Evolutionary conservation across 2,888 invertebrate genomes (phyloP).

Genomic region (Lepidochrysops patricia): DNA sequence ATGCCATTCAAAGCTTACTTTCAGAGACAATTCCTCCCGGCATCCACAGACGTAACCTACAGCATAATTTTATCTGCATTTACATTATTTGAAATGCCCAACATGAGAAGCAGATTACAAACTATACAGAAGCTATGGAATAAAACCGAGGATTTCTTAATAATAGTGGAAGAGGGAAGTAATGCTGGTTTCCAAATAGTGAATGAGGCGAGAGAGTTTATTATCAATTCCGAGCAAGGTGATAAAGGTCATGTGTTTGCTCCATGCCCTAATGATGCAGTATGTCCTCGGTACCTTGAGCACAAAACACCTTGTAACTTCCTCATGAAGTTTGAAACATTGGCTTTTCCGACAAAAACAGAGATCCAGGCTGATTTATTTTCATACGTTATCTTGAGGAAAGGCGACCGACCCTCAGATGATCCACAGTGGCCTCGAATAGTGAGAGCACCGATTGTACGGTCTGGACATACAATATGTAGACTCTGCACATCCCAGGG

Average conservation of each 20-base stretch:
- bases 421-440: slow-evolving; percentile 85
- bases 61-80: slow-evolving; percentile 88
- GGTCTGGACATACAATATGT: slow-evolving; percentile 84
- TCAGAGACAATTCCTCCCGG: slow-evolving; percentile 88
- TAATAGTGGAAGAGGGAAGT: slow-evolving; percentile 89
- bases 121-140: slow-evolving; percentile 87
- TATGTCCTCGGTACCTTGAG: slow-evolving; percentile 82
- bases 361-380: slow-evolving; percentile 75
- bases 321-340: slow-evolving; percentile 74
- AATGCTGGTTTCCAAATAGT: slow-evolving; percentile 86
- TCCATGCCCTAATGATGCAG: slow-evolving; percentile 89
- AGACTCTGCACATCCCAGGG: slow-evolving; percentile 84
- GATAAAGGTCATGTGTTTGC: slow-evolving; percentile 79
- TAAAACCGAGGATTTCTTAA: slow-evolving; percentile 86
- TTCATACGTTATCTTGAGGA: slow-evolving; percentile 87
- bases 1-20: slow-evolving; percentile 76
- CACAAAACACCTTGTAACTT: slow-evolving; percentile 87
- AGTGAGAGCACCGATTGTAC: slow-evolving; percentile 79
- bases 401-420: slow-evolving; percentile 74
- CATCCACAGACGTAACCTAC: slow-evolving; percentile 75
- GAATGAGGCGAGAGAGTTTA: slow-evolving; percentile 88
- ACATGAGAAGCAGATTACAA: slow-evolving; percentile 77
- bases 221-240: slow-evolving; percentile 73
- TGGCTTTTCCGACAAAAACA: slow-evolving; percentile 63
- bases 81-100: slow-evolving; percentile 86